Conservation (phyloP, 2,797 vertebrate species). For the Gadopsis bispinosus region DNA sequence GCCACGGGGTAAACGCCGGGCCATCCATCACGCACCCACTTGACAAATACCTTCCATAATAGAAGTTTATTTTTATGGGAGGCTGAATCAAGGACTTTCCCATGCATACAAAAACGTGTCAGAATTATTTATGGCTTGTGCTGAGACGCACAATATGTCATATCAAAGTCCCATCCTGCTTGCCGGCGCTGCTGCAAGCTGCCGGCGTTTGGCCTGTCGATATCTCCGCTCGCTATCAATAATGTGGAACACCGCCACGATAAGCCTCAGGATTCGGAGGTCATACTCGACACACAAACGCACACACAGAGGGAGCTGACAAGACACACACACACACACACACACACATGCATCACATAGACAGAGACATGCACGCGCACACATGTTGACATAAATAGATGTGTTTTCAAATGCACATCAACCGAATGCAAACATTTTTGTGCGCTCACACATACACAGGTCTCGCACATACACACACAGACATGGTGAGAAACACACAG, state of each 20-base stretch:
- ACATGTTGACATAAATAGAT: constrained; percentile 52
- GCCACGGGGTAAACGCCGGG: constrained; percentile 95
- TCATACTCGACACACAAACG: constrained; percentile 81
- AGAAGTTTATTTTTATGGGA: constrained; percentile 99
- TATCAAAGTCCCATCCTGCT: constrained; percentile 96
- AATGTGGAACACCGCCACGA: constrained; percentile 92
- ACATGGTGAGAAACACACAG: constrained; percentile 14
- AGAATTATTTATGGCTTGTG: constrained; percentile 99
- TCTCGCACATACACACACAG: not conserved
- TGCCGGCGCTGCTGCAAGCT: constrained; percentile 75
- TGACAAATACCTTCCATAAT: constrained; percentile 99
- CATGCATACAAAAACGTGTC: constrained; percentile 99
- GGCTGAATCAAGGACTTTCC: constrained; percentile 99
- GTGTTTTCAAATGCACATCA: constrained; percentile 52
- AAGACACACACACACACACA: constrained; percentile 4
- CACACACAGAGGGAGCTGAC: constrained; percentile 44
- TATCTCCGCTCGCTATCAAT: constrained; percentile 97
- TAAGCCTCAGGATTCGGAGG: constrained; percentile 91
- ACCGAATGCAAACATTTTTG: constrained; percentile 18
- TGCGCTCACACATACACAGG: not conserved
- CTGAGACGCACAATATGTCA: constrained; percentile 99
- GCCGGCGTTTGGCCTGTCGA: constrained; percentile 94
- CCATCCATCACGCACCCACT: constrained; percentile 98
- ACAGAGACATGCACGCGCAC: constrained; percentile 34
- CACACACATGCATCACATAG: constrained; percentile 26